Evolutionary conservation across 2,888 invertebrate species (phyloP).

Genomic region (Cerastoderma edule): DNA sequence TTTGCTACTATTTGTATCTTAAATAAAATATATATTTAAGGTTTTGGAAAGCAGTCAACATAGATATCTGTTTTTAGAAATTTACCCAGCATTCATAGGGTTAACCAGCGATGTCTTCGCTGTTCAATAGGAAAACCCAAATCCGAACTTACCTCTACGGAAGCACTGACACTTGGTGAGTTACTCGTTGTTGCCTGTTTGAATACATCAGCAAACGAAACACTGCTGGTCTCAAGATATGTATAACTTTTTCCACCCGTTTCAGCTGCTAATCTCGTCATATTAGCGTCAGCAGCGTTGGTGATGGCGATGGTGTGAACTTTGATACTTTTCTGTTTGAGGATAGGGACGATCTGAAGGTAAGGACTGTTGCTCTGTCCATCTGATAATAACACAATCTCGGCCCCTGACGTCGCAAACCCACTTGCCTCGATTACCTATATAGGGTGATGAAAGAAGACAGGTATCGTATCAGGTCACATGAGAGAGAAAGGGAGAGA

Average conservation of each 20-base stretch:
- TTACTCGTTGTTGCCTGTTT: slow-evolving; percentile 7
- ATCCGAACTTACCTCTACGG: too few relatives aligned
- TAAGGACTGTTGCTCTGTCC: slow-evolving; percentile 18
- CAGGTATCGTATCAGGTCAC: too few relatives aligned
- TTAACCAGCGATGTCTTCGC: too few relatives aligned
- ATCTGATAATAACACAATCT: slow-evolving; percentile 33
- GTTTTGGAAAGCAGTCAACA: too few relatives aligned
- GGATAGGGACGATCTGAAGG: neutral
- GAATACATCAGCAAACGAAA: slow-evolving; percentile 27
- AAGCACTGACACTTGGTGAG: too few relatives aligned
- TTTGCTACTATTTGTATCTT: too few relatives aligned
- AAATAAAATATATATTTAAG: too few relatives aligned
- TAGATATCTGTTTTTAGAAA: too few relatives aligned
- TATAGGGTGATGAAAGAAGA: too few relatives aligned
- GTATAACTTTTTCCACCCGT: slow-evolving; percentile 26
- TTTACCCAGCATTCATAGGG: too few relatives aligned
- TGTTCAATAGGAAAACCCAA: too few relatives aligned
- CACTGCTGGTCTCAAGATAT: slow-evolving; percentile 23
- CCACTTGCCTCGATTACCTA: neutral
- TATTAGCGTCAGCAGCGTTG: slow-evolving; percentile 15
- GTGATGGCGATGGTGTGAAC: slow-evolving; percentile 30
- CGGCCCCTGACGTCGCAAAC: slow-evolving; percentile 6
- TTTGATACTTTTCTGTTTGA: slow-evolving; percentile 17
- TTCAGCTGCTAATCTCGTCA: slow-evolving; percentile 6
- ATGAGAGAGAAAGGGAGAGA: too few relatives aligned